phyloP scores from a whole-genome alignment of 2,888 invertebrate species.

The Charanyca ferruginea region DNA sequence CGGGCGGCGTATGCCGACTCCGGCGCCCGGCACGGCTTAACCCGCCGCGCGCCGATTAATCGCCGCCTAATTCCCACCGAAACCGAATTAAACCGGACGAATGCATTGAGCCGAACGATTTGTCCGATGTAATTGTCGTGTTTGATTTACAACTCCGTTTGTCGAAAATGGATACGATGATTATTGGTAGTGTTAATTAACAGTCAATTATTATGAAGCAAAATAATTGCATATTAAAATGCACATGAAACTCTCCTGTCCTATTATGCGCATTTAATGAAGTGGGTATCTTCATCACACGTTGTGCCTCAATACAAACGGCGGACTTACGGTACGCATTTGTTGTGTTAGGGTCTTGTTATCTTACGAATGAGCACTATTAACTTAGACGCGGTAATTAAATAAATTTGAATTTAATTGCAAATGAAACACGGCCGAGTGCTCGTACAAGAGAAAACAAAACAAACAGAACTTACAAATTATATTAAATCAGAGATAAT shows the following conservation, averaged over 20 bases:
- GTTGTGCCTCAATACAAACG: slow-evolving; percentile 27
- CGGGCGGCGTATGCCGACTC: slow-evolving; percentile 69
- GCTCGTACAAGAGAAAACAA: slow-evolving; percentile 80
- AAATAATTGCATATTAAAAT: slow-evolving; percentile 45
- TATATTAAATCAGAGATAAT: slow-evolving; percentile 90
- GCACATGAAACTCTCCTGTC: slow-evolving; percentile 10
- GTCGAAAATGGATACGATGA: slow-evolving; percentile 35
- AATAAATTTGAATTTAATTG: slow-evolving; percentile 73
- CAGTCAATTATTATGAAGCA: slow-evolving; percentile 22
- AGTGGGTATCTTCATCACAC: not conserved
- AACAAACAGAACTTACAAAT: slow-evolving; percentile 89
- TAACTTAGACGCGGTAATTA: slow-evolving; percentile 64
- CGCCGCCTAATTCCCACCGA: slow-evolving; percentile 89
- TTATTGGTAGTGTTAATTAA: slow-evolving; percentile 39
- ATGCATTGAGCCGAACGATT: slow-evolving; percentile 90
- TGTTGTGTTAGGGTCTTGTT: slow-evolving; percentile 46
- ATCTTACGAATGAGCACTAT: slow-evolving; percentile 56
- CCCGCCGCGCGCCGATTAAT: slow-evolving; percentile 88
- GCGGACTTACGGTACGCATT: slow-evolving; percentile 37
- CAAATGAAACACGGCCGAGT: slow-evolving; percentile 75
- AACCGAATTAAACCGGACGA: slow-evolving; percentile 90
- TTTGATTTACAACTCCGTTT: slow-evolving; percentile 76
- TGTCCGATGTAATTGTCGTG: slow-evolving; percentile 85
- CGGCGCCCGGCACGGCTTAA: slow-evolving; percentile 81
- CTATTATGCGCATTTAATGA: slow-evolving; percentile 23